These are phyloP conservation scores for Nymphalis polychloros DNA, from an alignment of 2,888 invertebrate genomes.

Conservation along the genomic window DNA sequence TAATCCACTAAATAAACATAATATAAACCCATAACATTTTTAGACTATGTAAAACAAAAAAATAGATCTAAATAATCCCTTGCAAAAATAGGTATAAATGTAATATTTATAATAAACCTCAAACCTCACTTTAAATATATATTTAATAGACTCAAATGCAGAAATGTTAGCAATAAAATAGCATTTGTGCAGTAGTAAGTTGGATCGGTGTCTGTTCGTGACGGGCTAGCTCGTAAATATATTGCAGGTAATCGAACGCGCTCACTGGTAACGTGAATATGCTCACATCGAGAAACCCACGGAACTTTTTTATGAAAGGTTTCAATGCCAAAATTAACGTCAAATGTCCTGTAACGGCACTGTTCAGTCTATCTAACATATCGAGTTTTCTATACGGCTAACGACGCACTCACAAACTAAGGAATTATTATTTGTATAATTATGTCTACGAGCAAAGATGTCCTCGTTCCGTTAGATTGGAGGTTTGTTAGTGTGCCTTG, in stretches of 20 bases:
- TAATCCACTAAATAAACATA: neutral
- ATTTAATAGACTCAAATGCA: neutral
- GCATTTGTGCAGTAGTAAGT: constrained; percentile 36
- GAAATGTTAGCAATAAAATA: constrained; percentile 26
- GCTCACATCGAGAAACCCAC: constrained; percentile 11
- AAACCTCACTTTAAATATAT: neutral
- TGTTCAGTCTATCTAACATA: no score
- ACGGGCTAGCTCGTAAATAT: constrained; percentile 59
- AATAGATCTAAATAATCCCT: no score
- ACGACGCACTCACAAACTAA: no score
- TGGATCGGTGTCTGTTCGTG: constrained; percentile 50
- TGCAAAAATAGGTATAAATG: no score
- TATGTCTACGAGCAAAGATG: no score
- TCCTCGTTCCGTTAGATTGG: no score
- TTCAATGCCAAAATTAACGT: neutral
- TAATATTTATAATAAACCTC: no score
- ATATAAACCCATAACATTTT: neutral
- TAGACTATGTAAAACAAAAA: neutral
- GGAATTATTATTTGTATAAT: no score
- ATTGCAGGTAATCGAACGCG: constrained; percentile 56
- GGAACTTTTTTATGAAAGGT: neutral
- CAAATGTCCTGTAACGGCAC: neutral
- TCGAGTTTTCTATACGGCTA: no score
- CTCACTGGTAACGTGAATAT: constrained; percentile 39
- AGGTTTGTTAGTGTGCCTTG: no score